Evolutionary conservation across 2,888 invertebrate species (phyloP).

Genomic region (Orthonychiurus folsomi): DNA sequence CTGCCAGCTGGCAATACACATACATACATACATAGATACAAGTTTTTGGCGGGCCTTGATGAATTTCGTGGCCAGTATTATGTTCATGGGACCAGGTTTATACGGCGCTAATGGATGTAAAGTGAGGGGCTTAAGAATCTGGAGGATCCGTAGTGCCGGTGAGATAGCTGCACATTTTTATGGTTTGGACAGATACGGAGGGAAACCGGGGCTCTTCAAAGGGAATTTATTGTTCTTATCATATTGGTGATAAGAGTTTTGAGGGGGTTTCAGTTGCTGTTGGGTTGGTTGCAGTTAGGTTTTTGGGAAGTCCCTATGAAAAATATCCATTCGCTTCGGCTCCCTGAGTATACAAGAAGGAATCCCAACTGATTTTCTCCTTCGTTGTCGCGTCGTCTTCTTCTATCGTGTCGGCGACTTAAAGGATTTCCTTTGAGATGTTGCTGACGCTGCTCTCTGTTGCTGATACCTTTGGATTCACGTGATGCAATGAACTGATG

Average conservation of each 20-base stretch:
- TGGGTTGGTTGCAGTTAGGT: no score
- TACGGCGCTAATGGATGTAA: not conserved
- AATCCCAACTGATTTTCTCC: no score
- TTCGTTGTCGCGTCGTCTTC: constrained; percentile 11
- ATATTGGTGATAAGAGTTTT: constrained; percentile 41
- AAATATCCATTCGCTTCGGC: no score
- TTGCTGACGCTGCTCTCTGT: constrained; percentile 3
- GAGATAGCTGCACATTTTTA: constrained; percentile 30
- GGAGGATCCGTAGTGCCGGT: constrained; percentile 34
- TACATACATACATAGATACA: no score
- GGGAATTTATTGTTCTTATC: constrained; percentile 41
- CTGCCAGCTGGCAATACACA: no score
- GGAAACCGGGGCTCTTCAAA: constrained; percentile 31
- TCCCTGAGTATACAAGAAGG: no score
- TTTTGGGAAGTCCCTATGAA: not conserved
- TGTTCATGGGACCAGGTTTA: not conserved
- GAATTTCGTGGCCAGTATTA: not conserved
- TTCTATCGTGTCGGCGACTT: constrained; percentile 31
- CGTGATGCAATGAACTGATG: no score
- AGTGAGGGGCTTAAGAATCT: constrained; percentile 29
- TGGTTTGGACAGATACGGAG: constrained; percentile 4
- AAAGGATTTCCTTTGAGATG: constrained; percentile 12
- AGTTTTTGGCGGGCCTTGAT: not conserved
- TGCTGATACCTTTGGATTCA: not conserved
- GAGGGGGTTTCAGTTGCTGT: no score